Evolutionary conservation across 2,113 vertebrate genomes (phyloP).

Genomic region (Colistium nudipinnis): DNA sequence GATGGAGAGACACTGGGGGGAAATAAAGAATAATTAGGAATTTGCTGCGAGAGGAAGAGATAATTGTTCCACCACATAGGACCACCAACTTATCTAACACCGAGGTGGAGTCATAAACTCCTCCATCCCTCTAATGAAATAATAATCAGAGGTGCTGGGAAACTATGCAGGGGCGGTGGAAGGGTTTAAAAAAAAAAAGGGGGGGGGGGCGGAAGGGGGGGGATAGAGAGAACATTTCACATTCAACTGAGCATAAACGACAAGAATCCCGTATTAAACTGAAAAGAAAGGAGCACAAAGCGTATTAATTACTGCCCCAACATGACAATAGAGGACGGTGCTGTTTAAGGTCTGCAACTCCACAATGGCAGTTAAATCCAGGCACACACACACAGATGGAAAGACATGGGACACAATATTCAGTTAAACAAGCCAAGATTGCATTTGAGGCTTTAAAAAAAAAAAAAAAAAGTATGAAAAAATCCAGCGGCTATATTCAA

Average conservation of each 20-base stretch:
- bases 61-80: not conserved
- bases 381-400: not conserved
- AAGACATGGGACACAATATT: slow-evolving; percentile 47
- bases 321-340: slow-evolving; percentile 27
- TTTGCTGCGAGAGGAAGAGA: too few species aligned
- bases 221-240: slow-evolving; percentile 20
- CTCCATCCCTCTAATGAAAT: slow-evolving; percentile 12
- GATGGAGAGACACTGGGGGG: too few species aligned
- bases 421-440: slow-evolving; percentile 76
- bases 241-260: slow-evolving; percentile 16
- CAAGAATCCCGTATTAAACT: slow-evolving; percentile 24
- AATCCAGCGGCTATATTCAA: slow-evolving; percentile 78
- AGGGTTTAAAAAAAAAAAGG: not conserved
- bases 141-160: slow-evolving; percentile 28
- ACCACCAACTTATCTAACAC: too few species aligned
- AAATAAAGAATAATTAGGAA: too few species aligned
- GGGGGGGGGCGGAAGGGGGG: not conserved
- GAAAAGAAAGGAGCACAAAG: slow-evolving; percentile 16
- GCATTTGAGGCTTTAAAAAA: slow-evolving; percentile 75
- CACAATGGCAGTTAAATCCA: slow-evolving; percentile 1
- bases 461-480: slow-evolving; percentile 82
- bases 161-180: not conserved
- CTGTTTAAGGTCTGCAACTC: slow-evolving; percentile 23
- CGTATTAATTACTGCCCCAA: slow-evolving; percentile 11
- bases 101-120: not conserved